These are phyloP conservation scores for Dicyrtoma fusca DNA, from an alignment of 2,888 invertebrate genomes.

Conservation along the genomic window DNA sequence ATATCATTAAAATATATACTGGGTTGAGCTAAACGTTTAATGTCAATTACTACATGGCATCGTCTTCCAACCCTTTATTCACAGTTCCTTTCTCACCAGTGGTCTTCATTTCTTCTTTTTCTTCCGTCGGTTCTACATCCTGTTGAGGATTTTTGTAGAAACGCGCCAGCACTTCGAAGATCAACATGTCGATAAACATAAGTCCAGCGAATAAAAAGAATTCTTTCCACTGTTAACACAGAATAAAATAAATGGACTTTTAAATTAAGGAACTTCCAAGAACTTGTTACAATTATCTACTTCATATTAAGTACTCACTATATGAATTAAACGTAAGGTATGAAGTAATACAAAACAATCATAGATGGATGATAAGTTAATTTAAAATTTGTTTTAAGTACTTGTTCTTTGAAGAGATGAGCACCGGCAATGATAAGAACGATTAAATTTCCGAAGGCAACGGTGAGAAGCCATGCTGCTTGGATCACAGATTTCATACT, in stretches of 20 bases:
- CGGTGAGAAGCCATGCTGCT: slow-evolving; percentile 65
- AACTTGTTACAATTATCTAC: slow-evolving; percentile 4
- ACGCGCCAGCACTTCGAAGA: slow-evolving; percentile 63
- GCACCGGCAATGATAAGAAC: slow-evolving; percentile 64
- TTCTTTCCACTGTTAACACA: slow-evolving; percentile 71
- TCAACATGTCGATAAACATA: slow-evolving; percentile 70
- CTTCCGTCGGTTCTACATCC: slow-evolving; percentile 7
- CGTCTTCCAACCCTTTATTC: background rate
- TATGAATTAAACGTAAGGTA: background rate
- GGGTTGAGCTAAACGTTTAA: too few species aligned
- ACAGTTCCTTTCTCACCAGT: background rate
- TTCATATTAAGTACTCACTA: background rate
- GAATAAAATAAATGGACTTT: too few species aligned
- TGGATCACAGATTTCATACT: slow-evolving; percentile 67
- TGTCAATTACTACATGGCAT: slow-evolving; percentile 3
- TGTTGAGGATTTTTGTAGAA: slow-evolving; percentile 59
- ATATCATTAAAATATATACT: too few species aligned
- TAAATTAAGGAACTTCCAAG: slow-evolving; percentile 31
- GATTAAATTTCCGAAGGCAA: slow-evolving; percentile 66
- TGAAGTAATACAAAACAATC: too few species aligned
- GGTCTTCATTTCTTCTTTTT: too few species aligned
- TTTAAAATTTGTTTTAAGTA: slow-evolving; percentile 51
- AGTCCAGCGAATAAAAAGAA: slow-evolving; percentile 74
- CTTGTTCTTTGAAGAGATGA: slow-evolving; percentile 60
- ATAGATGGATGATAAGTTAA: too few species aligned